phyloP scores from a whole-genome alignment of 1,140 invertebrate genomes.

The Tribolium castaneum region DNA sequence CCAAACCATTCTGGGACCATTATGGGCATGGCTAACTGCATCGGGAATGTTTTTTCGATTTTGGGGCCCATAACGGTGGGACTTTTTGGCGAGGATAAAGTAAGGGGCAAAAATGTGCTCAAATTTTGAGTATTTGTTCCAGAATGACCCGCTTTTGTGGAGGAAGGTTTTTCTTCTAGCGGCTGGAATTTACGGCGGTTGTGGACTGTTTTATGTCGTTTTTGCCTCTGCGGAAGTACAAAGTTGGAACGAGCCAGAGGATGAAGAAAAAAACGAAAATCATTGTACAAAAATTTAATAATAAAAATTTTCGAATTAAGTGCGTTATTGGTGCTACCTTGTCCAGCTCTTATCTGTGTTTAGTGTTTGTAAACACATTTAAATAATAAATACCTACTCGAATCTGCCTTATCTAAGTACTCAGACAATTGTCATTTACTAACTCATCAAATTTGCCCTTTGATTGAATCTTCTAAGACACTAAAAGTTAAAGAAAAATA shows the following conservation, averaged over 20 bases:
- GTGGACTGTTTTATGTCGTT: conserved; percentile 67
- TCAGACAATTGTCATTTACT: too few relatives aligned
- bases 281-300: neutral
- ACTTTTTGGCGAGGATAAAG: neutral
- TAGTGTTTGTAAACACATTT: too few relatives aligned
- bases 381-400: too few relatives aligned
- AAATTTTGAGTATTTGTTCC: neutral
- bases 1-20: conserved; percentile 77
- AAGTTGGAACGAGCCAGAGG: conserved; percentile 61
- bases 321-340: too few relatives aligned
- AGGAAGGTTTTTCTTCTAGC: conserved; percentile 70
- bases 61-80: conserved; percentile 73
- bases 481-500: too few relatives aligned
- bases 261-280: neutral
- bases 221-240: conserved; percentile 65
- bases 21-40: conserved; percentile 83
- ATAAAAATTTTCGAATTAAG: too few relatives aligned
- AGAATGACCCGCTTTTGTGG: conserved; percentile 64
- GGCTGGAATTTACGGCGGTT: conserved; percentile 65
- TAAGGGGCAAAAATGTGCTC: neutral
- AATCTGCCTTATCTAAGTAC: too few relatives aligned
- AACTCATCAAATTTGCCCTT: too few relatives aligned
- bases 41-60: conserved; percentile 78
- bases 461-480: too few relatives aligned
- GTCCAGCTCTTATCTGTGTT: too few relatives aligned